phyloP scores from a whole-genome alignment of 2,113 vertebrate species.

The Ginglymostoma cirratum region DNA sequence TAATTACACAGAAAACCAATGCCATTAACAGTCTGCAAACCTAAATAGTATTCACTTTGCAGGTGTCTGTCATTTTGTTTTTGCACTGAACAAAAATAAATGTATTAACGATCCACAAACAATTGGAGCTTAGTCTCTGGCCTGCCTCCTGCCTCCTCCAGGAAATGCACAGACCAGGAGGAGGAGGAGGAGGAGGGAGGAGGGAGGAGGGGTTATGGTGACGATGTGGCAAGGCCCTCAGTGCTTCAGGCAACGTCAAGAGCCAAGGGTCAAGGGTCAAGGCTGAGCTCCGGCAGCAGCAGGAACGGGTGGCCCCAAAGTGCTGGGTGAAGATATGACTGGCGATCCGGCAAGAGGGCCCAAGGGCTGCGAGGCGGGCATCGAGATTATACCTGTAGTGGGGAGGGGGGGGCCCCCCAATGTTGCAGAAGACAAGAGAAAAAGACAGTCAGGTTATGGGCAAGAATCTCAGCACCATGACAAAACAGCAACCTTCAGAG shows the following conservation, averaged over 20 bases:
- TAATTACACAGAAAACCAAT: slow-evolving; percentile 3
- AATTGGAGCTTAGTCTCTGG: too few species aligned
- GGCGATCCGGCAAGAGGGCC: slow-evolving; percentile 69
- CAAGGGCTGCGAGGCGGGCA: slow-evolving; percentile 67
- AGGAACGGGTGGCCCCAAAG: slow-evolving; percentile 69
- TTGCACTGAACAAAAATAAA: slow-evolving; percentile 15
- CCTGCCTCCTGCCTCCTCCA: not conserved
- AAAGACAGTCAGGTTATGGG: not conserved
- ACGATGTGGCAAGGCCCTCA: not conserved
- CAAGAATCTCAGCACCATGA: not conserved
- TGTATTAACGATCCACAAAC: not conserved
- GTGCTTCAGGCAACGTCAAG: not conserved
- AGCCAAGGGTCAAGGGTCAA: slow-evolving; percentile 60
- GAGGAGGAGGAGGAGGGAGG: not conserved
- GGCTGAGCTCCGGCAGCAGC: slow-evolving; percentile 65
- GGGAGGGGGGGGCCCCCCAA: too few species aligned
- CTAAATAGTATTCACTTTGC: not conserved
- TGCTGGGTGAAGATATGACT: slow-evolving; percentile 67
- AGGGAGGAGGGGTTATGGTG: not conserved
- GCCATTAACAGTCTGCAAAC: not conserved
- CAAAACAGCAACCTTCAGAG: not conserved
- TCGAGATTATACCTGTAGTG: slow-evolving; percentile 64
- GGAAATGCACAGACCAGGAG: not conserved
- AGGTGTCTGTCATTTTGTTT: not conserved
- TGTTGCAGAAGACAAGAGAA: not conserved